Base-by-base conservation (phyloP, 2,888 invertebrate genomes). In the Caenorhabditis zanzibari region DNA sequence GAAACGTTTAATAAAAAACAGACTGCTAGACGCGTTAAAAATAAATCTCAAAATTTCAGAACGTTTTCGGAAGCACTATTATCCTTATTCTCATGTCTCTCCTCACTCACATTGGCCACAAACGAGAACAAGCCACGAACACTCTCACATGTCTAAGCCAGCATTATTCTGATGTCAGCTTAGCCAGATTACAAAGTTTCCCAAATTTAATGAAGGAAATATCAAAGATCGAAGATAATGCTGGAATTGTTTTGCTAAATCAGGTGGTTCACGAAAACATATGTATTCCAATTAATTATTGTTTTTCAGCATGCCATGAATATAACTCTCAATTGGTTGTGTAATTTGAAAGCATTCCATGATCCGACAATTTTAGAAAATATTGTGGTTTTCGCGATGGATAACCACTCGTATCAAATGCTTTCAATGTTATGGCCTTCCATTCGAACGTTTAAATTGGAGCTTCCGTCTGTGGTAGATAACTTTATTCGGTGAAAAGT, bases 241-340 rank as follows among this genome's bases (percentile, higher is more conserved):
- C 79, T 22, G 84, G 84, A 35, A 76, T 84, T 44, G 74, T 83
- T 58, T 52, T 84, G 52, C 47, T 84, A 35, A 84, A 84, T 77
- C 81, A 81, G 73, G 79, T 77, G 32, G 32, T 41, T 56, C 47
- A 47, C 1, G 14, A 19, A 3, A 24, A 28, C 35, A 10, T 5
- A 49, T 14, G 19, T 16, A 32, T 41, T 41, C 9, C 38, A 68
- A 44, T 52, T 12, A 54, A 2, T 38, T 12, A 1, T 9, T 24
- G 14, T 54, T 44, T 83, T 68, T 73, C 72, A 91, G 91, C 88
- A 90, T 73, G 91, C 91, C 41, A 85, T 91, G 47, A 90, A 90
- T 47, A 88, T 91, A 28, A 90, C 91, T 3, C 73, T 90, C 24
- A 91, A 91, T 66, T 91, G 89, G 85, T 64, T 91, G 24, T 91